phyloP scores from a whole-genome alignment of 2,113 vertebrate genomes.

The Oncorhynchus gorbuscha region DNA sequence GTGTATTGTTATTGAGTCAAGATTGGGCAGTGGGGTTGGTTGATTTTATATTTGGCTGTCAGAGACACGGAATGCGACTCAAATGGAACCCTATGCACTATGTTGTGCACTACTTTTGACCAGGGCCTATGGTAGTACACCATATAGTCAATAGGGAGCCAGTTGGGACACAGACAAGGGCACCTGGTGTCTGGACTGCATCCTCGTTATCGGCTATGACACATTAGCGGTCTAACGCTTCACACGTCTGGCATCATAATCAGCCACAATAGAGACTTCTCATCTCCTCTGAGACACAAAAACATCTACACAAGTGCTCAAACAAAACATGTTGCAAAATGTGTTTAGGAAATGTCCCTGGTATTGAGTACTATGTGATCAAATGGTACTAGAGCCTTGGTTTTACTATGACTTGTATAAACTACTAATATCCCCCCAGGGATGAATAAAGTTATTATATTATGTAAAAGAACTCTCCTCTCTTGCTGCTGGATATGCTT shows the following conservation, averaged over 20 bases:
- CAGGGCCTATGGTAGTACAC: neutral
- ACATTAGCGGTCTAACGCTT: neutral
- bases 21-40: no score
- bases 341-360: neutral
- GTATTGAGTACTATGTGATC: neutral
- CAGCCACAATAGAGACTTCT: neutral
- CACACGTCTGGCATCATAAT: neutral
- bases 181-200: constrained; percentile 4
- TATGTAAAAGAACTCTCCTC: neutral
- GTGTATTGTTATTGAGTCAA: no score
- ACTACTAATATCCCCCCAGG: no score
- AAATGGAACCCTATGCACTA: no score
- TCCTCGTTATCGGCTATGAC: constrained; percentile 10
- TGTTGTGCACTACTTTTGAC: no score
- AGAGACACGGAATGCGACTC: no score
- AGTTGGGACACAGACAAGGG: neutral
- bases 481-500: neutral
- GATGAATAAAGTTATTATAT: no score
- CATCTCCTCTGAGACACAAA: neutral
- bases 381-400: neutral
- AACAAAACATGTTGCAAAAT: neutral
- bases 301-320: neutral
- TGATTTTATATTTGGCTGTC: no score
- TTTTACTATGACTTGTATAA: neutral
- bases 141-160: no score